Evolutionary conservation across 2,113 vertebrate species (phyloP).

Genomic region (Dascyllus trimaculatus): DNA sequence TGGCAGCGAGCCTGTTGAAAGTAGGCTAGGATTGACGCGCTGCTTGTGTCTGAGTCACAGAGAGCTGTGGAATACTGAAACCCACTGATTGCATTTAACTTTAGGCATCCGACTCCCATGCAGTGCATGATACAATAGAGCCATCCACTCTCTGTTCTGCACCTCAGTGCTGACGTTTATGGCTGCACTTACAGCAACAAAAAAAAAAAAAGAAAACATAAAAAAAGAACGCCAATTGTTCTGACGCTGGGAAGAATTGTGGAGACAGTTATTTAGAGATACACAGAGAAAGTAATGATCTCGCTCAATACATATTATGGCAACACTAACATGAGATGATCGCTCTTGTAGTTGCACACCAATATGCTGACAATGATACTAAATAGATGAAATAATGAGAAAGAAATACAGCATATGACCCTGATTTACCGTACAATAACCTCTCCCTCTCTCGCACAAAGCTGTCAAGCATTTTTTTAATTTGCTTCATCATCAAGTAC

Average conservation of each 20-base stretch:
- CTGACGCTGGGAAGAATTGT: conserved; percentile 39
- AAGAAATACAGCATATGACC: not conserved
- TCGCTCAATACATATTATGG: not conserved
- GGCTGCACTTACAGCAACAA: conserved; percentile 52
- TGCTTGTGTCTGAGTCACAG: conserved; percentile 84
- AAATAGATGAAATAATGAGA: not conserved
- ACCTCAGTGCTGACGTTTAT: conserved; percentile 69
- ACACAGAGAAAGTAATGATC: conserved; percentile 15
- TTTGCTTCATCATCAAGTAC: conserved; percentile 13
- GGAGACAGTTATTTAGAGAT: conserved; percentile 43
- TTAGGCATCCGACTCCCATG: conserved; percentile 78
- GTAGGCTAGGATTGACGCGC: conserved; percentile 85
- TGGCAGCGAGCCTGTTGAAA: conserved; percentile 81
- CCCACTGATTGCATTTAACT: conserved; percentile 84
- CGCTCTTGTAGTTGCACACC: not conserved
- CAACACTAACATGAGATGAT: conserved; percentile 11
- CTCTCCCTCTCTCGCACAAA: conserved; percentile 23
- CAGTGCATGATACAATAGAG: conserved; percentile 77
- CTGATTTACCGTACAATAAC: conserved; percentile 22
- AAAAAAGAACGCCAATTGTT: conserved; percentile 33
- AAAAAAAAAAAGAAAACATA: conserved; percentile 26
- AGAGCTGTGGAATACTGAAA: conserved; percentile 78
- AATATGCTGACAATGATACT: not conserved
- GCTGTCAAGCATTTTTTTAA: conserved; percentile 26
- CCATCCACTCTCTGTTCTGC: conserved; percentile 67